These are phyloP conservation scores for Ecdyonurus torrentis DNA, from an alignment of 2,888 invertebrate species.

Conservation along the genomic window DNA sequence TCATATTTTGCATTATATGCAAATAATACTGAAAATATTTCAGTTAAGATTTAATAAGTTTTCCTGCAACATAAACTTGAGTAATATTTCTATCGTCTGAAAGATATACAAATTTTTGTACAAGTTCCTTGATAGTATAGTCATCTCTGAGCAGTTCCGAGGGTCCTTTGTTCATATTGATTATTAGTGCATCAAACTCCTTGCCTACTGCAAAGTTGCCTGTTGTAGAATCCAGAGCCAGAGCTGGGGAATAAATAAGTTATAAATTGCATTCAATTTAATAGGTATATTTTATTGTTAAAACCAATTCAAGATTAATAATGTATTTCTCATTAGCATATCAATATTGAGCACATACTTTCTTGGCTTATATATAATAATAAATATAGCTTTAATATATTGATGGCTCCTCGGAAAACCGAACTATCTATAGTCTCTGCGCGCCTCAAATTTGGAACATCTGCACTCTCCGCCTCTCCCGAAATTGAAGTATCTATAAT, in stretches of 20 bases:
- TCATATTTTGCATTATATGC: too few species aligned
- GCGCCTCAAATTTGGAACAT: too few species aligned
- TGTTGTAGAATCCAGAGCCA: conserved; percentile 50
- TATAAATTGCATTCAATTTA: neutral
- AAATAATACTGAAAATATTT: too few species aligned
- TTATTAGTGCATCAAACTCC: conserved; percentile 69
- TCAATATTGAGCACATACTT: too few species aligned
- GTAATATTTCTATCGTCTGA: conserved; percentile 73
- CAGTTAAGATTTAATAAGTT: conserved; percentile 33
- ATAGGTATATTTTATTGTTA: neutral
- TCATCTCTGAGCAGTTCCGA: conserved; percentile 22
- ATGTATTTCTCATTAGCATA: too few species aligned
- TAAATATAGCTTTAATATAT: too few species aligned
- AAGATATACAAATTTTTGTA: conserved; percentile 59
- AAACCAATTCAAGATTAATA: too few species aligned
- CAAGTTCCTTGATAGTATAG: conserved; percentile 36
- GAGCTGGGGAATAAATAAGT: conserved; percentile 34
- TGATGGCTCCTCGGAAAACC: too few species aligned
- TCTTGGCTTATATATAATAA: too few species aligned
- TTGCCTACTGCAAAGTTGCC: conserved; percentile 71
- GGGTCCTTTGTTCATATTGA: conserved; percentile 43
- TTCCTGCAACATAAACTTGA: conserved; percentile 59
- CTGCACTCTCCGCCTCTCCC: too few species aligned
- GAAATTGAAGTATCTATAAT: too few species aligned
- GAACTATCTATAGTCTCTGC: too few species aligned